Percentiles rank a stretch among this genome's conserved stretches.
These are phyloP conservation scores for Desmodus rotundus DNA, from an alignment of 2,113 vertebrate genomes.

Conservation along the genomic window DNA sequence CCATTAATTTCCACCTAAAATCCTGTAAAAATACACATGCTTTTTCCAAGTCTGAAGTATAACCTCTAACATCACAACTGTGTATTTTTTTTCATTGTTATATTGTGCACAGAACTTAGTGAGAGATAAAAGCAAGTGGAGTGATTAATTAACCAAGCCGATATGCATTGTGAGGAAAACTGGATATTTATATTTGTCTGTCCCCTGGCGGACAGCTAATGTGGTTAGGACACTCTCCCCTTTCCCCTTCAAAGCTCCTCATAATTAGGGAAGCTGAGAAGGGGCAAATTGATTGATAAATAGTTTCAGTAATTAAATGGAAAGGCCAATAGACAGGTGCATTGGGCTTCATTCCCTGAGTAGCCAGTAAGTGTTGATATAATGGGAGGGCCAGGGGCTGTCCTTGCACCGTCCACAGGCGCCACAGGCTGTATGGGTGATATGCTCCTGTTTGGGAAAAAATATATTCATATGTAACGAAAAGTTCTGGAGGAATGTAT, in stretches of 20 bases:
- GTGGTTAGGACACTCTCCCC: background rate
- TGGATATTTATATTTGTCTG: background rate
- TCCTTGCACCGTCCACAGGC: background rate
- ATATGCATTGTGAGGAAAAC: background rate
- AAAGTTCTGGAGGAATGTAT: no score
- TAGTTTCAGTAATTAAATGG: background rate
- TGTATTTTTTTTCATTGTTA: fast-evolving
- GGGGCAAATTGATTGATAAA: background rate
- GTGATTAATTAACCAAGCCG: background rate
- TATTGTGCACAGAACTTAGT: fast-evolving
- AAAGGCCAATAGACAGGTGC: background rate
- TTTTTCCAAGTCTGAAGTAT: background rate
- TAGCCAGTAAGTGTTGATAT: background rate
- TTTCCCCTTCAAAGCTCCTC: background rate
- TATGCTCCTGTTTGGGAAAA: no score
- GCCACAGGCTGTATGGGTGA: no score
- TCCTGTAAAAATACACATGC: background rate
- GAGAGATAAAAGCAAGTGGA: fast-evolving
- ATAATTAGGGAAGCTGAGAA: background rate
- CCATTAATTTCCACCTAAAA: background rate
- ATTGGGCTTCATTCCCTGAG: background rate
- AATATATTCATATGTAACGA: no score
- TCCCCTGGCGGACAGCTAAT: background rate
- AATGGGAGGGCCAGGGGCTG: fast-evolving
- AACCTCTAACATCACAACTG: fast-evolving